A percentile compares a stretch with the other conserved stretches of the same genome.
Evolutionary conservation across 2,888 invertebrate genomes (phyloP).

Genomic region (Abrostola tripartita): DNA sequence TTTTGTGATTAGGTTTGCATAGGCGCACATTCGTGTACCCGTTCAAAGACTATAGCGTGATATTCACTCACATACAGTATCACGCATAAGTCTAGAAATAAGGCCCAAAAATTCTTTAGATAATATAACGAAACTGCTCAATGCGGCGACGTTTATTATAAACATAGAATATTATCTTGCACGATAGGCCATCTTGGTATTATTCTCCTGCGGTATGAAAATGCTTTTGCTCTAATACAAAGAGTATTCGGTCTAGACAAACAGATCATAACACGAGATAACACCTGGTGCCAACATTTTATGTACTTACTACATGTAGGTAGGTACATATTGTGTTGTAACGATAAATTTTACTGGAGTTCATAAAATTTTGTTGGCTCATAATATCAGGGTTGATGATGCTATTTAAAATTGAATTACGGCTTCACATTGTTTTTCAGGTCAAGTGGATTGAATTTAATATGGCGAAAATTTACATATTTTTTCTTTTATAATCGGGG

Average conservation of each 20-base stretch:
- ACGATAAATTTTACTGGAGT: conserved; percentile 28
- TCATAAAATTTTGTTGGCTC: conserved; percentile 27
- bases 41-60: too few species aligned
- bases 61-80: too few species aligned
- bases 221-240: conserved; percentile 5
- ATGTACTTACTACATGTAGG: neutral
- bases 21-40: too few species aligned
- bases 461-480: too few species aligned
- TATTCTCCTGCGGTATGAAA: neutral
- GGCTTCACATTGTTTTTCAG: neutral
- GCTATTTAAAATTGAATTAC: conserved; percentile 26
- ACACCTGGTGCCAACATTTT: conserved; percentile 25
- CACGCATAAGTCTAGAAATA: too few species aligned
- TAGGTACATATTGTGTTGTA: conserved; percentile 30
- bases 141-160: neutral
- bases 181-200: conserved; percentile 1
- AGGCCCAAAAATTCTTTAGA: too few species aligned
- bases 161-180: neutral
- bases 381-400: conserved; percentile 1
- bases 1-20: too few species aligned
- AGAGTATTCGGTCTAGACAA: conserved; percentile 32
- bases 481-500: too few species aligned
- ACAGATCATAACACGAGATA: conserved; percentile 16
- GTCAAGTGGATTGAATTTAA: too few species aligned
- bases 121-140: too few species aligned